A percentile compares a stretch with the other conserved stretches of the same genome.
These are phyloP conservation scores for Gallinago jamesoni DNA, from an alignment of 2,113 vertebrate species.

Conservation along the genomic window DNA sequence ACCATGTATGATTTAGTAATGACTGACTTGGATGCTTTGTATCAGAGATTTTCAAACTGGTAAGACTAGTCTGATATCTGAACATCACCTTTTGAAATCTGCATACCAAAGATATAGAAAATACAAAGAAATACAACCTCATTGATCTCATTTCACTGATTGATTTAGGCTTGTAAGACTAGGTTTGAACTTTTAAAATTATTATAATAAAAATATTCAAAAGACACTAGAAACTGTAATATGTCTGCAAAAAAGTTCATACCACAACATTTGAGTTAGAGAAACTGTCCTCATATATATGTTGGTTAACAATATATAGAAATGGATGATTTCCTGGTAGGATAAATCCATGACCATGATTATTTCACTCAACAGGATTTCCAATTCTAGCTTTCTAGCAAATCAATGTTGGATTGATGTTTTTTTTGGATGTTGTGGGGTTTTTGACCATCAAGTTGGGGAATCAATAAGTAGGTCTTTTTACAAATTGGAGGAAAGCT, in stretches of 20 bases:
- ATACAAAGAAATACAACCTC: not conserved
- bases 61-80: not conserved
- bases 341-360: not conserved
- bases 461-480: not conserved
- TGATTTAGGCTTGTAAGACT: not conserved
- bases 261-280: not conserved
- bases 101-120: not conserved
- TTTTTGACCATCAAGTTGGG: not conserved
- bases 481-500: not conserved
- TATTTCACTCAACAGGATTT: not conserved
- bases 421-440: not conserved
- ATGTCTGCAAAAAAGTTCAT: not conserved
- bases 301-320: not conserved
- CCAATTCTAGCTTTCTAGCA: not conserved
- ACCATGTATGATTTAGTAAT: not conserved
- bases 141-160: conserved; percentile 4
- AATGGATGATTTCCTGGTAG: not conserved
- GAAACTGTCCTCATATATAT: not conserved
- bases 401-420: not conserved
- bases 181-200: not conserved
- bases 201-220: conserved; percentile 22
- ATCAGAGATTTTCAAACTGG: not conserved
- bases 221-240: conserved; percentile 13
- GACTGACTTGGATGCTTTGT: not conserved
- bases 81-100: not conserved